Percentiles rank a stretch among this genome's conserved stretches.
These are phyloP conservation scores for Centropus bengalensis DNA, from an alignment of 2,113 vertebrate genomes.

Conservation along the genomic window DNA sequence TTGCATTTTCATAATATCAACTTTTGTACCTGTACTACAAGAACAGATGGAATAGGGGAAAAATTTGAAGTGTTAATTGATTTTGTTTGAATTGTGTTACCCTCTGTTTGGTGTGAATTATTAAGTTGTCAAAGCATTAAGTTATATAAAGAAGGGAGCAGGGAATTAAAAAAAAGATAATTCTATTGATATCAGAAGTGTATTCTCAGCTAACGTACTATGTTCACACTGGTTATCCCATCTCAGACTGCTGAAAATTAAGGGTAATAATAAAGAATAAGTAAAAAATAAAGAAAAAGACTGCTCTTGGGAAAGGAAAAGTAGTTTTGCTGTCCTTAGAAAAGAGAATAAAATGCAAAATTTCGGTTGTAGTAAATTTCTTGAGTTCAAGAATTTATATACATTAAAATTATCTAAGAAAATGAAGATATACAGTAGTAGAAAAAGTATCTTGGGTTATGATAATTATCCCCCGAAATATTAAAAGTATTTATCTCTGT, in stretches of 20 bases:
- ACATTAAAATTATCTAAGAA: background rate
- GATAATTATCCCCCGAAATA: accelerated
- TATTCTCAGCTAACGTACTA: background rate
- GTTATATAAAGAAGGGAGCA: constrained; percentile 3
- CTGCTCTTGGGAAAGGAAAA: background rate
- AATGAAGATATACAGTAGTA: background rate
- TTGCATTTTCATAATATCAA: background rate
- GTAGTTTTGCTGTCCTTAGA: background rate
- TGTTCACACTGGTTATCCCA: background rate
- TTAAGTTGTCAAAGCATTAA: constrained; percentile 24
- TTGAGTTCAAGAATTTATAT: background rate
- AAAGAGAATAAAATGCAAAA: background rate
- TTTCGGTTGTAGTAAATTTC: background rate
- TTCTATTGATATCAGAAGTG: background rate
- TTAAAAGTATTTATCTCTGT: background rate
- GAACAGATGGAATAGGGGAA: constrained; percentile 48
- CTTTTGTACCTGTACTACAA: background rate
- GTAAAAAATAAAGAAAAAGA: background rate
- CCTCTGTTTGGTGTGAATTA: constrained; percentile 42
- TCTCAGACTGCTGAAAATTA: background rate
- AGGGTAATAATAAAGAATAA: background rate
- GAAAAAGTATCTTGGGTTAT: background rate
- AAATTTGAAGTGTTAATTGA: constrained; percentile 59
- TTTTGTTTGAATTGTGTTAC: constrained; percentile 57
- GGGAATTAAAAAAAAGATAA: constrained; percentile 21